phyloP scores from a whole-genome alignment of 1,140 invertebrate species.

The Caenorhabditis remanei region DNA sequence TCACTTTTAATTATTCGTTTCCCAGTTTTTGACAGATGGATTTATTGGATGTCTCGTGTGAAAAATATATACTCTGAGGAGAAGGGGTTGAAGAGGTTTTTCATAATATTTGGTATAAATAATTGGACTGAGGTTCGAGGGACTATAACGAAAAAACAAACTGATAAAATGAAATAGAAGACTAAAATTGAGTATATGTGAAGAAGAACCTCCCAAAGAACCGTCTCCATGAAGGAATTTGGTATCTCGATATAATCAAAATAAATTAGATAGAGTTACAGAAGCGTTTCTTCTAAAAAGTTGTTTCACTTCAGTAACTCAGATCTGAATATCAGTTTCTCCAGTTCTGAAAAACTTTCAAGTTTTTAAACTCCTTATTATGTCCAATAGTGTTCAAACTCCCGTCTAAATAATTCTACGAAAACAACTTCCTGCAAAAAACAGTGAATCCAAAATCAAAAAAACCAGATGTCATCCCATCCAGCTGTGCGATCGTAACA shows the following conservation, averaged over 20 bases:
- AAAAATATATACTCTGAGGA: neutral
- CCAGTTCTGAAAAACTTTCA: too few species aligned
- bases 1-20: constrained; percentile 1
- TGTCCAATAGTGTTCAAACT: too few species aligned
- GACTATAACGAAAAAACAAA: neutral
- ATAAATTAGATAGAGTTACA: too few species aligned
- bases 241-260: too few species aligned
- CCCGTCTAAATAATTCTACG: neutral
- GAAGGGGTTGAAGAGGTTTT: neutral
- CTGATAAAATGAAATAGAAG: neutral
- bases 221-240: too few species aligned
- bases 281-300: too few species aligned
- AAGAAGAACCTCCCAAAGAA: too few species aligned
- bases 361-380: too few species aligned
- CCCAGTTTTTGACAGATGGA: neutral
- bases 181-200: too few species aligned
- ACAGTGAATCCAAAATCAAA: neutral
- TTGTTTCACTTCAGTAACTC: too few species aligned
- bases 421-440: neutral
- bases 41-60: neutral
- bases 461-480: neutral
- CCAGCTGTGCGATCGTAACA: constrained; percentile 34
- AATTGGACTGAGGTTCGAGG: neutral
- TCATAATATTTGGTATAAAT: neutral
- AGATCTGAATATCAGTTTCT: too few species aligned